Evolutionary conservation across 1,140 invertebrate species (phyloP).

Genomic region (Venturia canescens): DNA sequence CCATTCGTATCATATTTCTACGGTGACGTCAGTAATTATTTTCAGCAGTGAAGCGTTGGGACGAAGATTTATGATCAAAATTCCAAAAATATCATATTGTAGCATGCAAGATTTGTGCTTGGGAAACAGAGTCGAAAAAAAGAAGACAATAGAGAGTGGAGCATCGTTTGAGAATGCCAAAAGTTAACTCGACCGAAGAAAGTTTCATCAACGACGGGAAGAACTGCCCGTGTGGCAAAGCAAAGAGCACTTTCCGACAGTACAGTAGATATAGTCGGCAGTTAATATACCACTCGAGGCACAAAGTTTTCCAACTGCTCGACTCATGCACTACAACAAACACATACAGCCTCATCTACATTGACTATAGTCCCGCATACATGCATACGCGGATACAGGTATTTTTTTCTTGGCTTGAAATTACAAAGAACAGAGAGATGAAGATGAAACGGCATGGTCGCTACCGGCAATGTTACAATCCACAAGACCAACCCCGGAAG

Average conservation of each 20-base stretch:
- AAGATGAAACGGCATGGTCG: neutral
- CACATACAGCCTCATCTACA: neutral
- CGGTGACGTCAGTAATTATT: too few species aligned
- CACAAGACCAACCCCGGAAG: neutral
- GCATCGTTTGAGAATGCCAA: slow-evolving; percentile 28
- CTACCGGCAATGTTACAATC: neutral
- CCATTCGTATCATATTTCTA: too few species aligned
- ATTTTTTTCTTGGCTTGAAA: neutral
- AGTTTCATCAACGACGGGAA: slow-evolving; percentile 31
- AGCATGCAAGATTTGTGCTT: too few species aligned
- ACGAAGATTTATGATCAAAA: too few species aligned
- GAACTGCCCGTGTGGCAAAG: slow-evolving; percentile 21
- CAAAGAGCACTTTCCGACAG: slow-evolving; percentile 10
- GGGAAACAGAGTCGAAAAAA: neutral
- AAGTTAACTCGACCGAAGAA: slow-evolving; percentile 32
- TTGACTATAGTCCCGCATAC: neutral
- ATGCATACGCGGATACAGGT: too few species aligned
- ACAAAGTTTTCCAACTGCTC: slow-evolving; percentile 21
- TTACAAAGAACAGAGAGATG: slow-evolving; percentile 7
- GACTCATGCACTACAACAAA: neutral
- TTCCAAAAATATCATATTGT: too few species aligned
- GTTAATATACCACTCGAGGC: slow-evolving; percentile 27
- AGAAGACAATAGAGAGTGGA: neutral
- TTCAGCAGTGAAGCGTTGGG: too few species aligned
- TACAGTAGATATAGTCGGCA: slow-evolving; percentile 23